Base-by-base conservation (phyloP, 2,888 invertebrate genomes). In the Melinaea marsaeus region DNA sequence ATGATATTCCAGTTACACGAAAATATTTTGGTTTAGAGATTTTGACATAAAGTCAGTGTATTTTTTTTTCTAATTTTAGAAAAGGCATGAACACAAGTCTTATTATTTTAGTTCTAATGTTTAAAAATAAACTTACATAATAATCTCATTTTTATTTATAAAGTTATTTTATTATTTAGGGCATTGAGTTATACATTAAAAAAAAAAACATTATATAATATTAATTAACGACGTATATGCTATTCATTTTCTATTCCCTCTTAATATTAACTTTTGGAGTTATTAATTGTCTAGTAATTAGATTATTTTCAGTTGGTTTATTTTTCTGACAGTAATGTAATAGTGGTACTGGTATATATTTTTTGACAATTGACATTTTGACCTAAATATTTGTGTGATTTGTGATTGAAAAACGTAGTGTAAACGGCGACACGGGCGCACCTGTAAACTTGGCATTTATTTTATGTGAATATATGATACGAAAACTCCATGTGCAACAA, bases 11-110 rank as follows among this genome's bases (percentile, higher is more conserved):
- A 33, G 33, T 13, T 42, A 32, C 42, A 57, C 22, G 22, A 32
- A 57, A 46, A 32, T 57, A 57, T 57, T 57, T 57, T 57, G 57
- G 46, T 57, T 60, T 46, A 13, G 35, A 11, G 55, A 32, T 51
- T 51, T 51, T 51, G 51, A 51, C 51, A 51, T 32, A 32, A 4
- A 9, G 32, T 51, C 32, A 51, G 32, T 51, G 51, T 55, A 3
- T 56, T 55, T 46, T n/a, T n/a, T 56, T 46, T 32, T 46, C 35
- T 34, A 9, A 55, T 6, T 13, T 48, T 13, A 7, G 13, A 51
- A 48, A 32, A 59, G 13, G 11, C 13, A 58, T n/a, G n/a, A n/a
- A 46, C 46, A 32, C 9, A 51, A 9, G 6, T 32, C 22, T 2
- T 9, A 9, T 32, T 51, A 11, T 32, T 51, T 42, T 22, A 11